Evolutionary conservation across 64 coral and sea anemone species (phyloP).

Genomic region (Actinia tenebrosa): DNA sequence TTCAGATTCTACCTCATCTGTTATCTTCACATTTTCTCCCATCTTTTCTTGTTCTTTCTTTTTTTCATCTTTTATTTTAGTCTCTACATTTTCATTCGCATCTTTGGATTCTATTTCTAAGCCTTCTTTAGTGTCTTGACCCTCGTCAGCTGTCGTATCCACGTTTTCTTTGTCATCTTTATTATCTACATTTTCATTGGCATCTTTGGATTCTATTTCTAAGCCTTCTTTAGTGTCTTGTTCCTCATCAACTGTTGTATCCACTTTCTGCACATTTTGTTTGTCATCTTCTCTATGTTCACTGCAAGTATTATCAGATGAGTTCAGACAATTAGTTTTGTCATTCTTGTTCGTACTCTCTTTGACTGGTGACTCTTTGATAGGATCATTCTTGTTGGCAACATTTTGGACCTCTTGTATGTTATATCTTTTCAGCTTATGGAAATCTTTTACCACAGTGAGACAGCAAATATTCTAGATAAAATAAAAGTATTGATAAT

Average conservation of each 20-base stretch:
- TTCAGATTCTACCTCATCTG: not conserved
- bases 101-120: not conserved
- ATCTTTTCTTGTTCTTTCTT: not conserved
- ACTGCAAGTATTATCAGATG: not conserved
- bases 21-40: not conserved
- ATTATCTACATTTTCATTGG: too few relatives aligned
- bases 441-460: constrained; percentile 73
- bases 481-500: not conserved
- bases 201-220: not conserved
- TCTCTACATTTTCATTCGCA: not conserved
- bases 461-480: constrained; percentile 87
- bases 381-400: constrained; percentile 1
- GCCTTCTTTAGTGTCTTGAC: not conserved
- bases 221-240: not conserved
- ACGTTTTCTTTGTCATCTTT: not conserved
- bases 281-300: not conserved
- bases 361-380: not conserved
- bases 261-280: not conserved
- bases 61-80: not conserved
- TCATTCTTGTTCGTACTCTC: not conserved
- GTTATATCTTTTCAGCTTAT: constrained; percentile 82
- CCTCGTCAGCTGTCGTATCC: too few relatives aligned
- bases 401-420: constrained; percentile 63
- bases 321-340: not conserved
- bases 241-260: too few relatives aligned